Percentiles rank a stretch among this genome's conserved stretches.
phyloP scores from a whole-genome alignment of 2,797 vertebrate genomes.

The Holocentrus rufus region DNA sequence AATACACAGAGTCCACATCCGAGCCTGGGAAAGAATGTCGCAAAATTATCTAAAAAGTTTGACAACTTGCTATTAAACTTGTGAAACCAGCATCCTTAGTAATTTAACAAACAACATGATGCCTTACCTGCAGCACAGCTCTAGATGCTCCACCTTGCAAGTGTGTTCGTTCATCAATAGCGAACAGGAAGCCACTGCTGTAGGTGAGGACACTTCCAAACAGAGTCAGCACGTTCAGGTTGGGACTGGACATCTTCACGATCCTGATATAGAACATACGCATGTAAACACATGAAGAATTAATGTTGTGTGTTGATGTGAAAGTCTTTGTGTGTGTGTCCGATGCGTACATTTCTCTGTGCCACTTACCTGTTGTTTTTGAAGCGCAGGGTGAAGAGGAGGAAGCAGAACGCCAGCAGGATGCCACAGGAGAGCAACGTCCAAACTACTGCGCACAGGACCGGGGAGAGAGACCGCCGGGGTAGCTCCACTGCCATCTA shows the following conservation, averaged over 20 bases:
- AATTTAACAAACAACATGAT: background rate
- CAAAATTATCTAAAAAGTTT: background rate
- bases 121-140: slow-evolving; percentile 86
- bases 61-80: background rate
- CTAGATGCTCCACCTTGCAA: slow-evolving; percentile 73
- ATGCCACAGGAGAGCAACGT: slow-evolving; percentile 90
- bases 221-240: slow-evolving; percentile 93
- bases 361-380: slow-evolving; percentile 91
- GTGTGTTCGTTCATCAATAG: slow-evolving; percentile 80
- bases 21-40: slow-evolving; percentile 75
- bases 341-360: background rate
- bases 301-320: background rate
- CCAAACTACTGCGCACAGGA: slow-evolving; percentile 87
- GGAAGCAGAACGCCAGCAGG: slow-evolving; percentile 87
- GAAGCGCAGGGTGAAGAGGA: slow-evolving; percentile 92
- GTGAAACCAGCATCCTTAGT: background rate
- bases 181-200: slow-evolving; percentile 91
- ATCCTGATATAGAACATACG: slow-evolving; percentile 83
- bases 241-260: slow-evolving; percentile 99
- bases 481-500: slow-evolving; percentile 74
- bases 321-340: background rate
- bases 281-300: slow-evolving; percentile 2
- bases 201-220: slow-evolving; percentile 92
- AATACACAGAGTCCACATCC: slow-evolving; percentile 90
- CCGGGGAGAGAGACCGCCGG: slow-evolving; percentile 79